Conservation (phyloP, 2,888 invertebrate species). For the Phalera bucephala region DNA sequence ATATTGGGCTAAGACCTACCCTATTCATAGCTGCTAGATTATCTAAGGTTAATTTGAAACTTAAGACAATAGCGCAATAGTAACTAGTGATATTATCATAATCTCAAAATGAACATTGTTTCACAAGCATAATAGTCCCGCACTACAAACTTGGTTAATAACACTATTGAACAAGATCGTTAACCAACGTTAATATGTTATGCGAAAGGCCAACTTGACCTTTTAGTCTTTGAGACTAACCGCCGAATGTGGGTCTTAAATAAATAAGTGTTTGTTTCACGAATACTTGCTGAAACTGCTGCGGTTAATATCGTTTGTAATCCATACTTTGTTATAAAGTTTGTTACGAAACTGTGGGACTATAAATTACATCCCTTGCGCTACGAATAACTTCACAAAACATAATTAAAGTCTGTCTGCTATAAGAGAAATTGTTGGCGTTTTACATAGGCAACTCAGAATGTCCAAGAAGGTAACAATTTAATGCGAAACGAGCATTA, state of each 20-base stretch:
- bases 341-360: conserved; percentile 7
- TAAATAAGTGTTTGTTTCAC: conserved; percentile 49
- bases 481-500: not conserved
- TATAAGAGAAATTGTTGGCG: not conserved
- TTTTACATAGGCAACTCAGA: not conserved
- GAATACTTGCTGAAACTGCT: conserved; percentile 27
- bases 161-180: not conserved
- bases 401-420: not conserved
- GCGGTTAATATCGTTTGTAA: conserved; percentile 8
- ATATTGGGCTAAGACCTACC: no score
- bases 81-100: no score
- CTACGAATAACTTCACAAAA: conserved; percentile 4
- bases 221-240: conserved; percentile 28
- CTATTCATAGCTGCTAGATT: no score
- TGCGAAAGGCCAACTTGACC: conserved; percentile 41
- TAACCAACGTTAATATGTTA: not conserved
- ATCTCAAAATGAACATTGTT: no score
- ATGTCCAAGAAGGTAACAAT: not conserved
- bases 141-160: no score
- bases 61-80: no score
- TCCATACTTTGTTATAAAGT: conserved; percentile 9
- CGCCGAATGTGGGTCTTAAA: conserved; percentile 36
- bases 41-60: no score
- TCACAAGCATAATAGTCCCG: no score
- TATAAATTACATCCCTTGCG: conserved; percentile 5